Evolutionary conservation across 2,888 invertebrate genomes (phyloP).

Genomic region (Gibbula magus): DNA sequence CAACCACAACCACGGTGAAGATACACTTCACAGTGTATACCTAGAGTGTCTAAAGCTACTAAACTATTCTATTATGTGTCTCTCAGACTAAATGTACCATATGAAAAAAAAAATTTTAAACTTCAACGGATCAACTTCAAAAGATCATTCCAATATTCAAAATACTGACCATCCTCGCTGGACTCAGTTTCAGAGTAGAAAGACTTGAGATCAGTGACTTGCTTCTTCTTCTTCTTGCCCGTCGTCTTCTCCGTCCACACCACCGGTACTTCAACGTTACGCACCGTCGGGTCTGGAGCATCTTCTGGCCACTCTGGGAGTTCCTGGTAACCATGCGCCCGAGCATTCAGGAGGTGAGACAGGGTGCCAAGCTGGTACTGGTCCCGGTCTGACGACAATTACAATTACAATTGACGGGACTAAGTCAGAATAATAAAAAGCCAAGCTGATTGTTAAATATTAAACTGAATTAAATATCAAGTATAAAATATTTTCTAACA

Average conservation of each 20-base stretch:
- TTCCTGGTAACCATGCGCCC: slow-evolving; percentile 91
- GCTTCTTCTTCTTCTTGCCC: slow-evolving; percentile 52
- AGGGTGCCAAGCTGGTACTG: slow-evolving; percentile 94
- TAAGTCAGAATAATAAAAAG: too few relatives aligned
- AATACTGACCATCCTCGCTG: slow-evolving; percentile 39
- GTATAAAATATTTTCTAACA: too few relatives aligned
- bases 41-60: too few relatives aligned
- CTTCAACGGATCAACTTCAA: too few relatives aligned
- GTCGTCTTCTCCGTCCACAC: slow-evolving; percentile 60
- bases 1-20: background rate
- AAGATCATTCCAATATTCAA: slow-evolving; percentile 46
- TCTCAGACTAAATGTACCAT: background rate
- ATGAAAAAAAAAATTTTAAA: background rate
- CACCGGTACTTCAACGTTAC: slow-evolving; percentile 81
- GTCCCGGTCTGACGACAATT: slow-evolving; percentile 81
- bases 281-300: slow-evolving; percentile 84
- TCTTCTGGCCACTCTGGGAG: slow-evolving; percentile 88
- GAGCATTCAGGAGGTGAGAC: slow-evolving; percentile 92
- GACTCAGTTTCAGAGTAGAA: slow-evolving; percentile 81
- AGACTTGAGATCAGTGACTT: slow-evolving; percentile 76
- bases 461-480: too few relatives aligned
- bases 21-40: background rate
- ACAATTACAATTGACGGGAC: too few relatives aligned
- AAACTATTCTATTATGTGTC: background rate
- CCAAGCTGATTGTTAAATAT: too few relatives aligned